A percentile compares a stretch with the other conserved stretches of the same genome.
These are phyloP conservation scores for Pygoscelis adeliae DNA, from an alignment of 2,113 vertebrate species.

Conservation along the genomic window DNA sequence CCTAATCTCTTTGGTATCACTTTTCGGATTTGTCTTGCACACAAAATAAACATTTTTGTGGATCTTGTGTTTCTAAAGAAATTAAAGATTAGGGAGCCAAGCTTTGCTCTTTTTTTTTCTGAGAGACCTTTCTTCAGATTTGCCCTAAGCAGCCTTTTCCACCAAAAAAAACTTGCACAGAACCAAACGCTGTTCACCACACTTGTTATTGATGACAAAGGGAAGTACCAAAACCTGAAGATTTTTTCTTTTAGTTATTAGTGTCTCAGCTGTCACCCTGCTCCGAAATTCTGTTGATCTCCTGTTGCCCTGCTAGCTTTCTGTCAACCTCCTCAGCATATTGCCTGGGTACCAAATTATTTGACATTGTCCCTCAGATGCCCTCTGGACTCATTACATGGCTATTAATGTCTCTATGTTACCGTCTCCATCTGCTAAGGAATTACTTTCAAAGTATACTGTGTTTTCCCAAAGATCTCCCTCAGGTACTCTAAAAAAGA, in stretches of 20 bases:
- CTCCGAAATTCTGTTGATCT: neutral
- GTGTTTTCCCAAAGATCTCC: constrained; percentile 51
- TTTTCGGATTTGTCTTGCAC: neutral
- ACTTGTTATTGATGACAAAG: neutral
- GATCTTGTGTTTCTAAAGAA: neutral
- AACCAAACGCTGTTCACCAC: neutral
- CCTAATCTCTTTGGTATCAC: neutral
- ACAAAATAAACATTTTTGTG: neutral
- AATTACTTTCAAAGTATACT: constrained; percentile 16
- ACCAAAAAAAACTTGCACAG: neutral
- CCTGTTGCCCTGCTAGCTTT: neutral
- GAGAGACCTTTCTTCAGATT: neutral
- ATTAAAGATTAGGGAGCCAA: neutral
- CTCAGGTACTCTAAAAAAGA: constrained; percentile 41
- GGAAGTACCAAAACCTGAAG: neutral
- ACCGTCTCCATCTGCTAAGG: constrained; percentile 23
- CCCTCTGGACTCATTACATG: constrained; percentile 27
- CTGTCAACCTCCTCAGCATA: constrained; percentile 12
- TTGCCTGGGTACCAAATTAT: neutral
- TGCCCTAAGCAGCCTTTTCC: neutral
- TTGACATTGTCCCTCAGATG: constrained; percentile 44
- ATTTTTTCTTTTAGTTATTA: neutral
- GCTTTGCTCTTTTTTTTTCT: neutral
- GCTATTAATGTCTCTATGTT: constrained; percentile 30
- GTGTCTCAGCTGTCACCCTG: neutral